Conservation (phyloP, 2,113 vertebrate species). For the Megatriorchis doriae region DNA sequence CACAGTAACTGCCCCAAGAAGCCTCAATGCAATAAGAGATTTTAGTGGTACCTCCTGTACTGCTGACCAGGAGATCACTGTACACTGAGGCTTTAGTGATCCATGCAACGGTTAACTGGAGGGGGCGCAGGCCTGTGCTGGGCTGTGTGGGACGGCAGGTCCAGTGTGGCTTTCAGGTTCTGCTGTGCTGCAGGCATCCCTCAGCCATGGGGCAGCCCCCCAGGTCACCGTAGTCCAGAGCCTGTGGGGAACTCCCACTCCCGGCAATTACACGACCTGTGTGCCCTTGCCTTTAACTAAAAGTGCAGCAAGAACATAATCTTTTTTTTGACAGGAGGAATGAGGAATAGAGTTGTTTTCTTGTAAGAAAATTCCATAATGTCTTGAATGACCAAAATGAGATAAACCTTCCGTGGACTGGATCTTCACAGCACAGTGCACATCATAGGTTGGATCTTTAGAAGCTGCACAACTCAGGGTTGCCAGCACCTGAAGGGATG, state of each 20-base stretch:
- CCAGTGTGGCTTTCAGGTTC: background rate
- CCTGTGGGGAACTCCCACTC: background rate
- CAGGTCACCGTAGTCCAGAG: rapidly evolving
- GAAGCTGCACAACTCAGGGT: background rate
- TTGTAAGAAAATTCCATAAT: background rate
- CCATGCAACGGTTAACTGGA: rapidly evolving
- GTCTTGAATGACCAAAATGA: background rate
- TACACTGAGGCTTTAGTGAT: rapidly evolving
- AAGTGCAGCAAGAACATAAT: background rate
- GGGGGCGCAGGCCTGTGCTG: background rate
- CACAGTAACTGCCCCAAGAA: background rate
- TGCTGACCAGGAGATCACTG: background rate
- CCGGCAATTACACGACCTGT: background rate
- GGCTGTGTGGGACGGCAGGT: background rate
- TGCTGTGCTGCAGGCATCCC: background rate
- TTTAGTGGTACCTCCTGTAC: background rate
- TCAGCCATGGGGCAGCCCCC: rapidly evolving
- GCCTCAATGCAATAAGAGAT: background rate
- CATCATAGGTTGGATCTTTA: rapidly evolving
- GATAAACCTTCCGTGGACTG: background rate
- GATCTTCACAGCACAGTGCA: background rate
- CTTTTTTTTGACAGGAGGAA: background rate
- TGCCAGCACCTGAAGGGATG: background rate
- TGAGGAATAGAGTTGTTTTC: too few species aligned
- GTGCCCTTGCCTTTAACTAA: background rate